phyloP scores from a whole-genome alignment of 2,113 vertebrate genomes.

The Nanger granti region DNA sequence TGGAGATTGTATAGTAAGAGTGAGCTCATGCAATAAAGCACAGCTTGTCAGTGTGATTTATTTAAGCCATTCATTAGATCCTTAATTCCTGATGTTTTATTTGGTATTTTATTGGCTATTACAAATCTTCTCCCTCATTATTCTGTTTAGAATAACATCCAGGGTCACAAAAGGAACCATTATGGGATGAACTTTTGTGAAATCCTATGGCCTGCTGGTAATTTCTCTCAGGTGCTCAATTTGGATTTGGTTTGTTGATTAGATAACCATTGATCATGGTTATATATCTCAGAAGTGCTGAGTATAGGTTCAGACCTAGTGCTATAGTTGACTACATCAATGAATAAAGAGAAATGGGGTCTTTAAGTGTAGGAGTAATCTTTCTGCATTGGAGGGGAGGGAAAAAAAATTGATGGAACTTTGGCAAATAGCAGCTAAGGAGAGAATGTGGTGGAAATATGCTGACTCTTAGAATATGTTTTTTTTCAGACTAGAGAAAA shows the following conservation, averaged over 20 bases:
- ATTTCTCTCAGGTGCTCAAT: background rate
- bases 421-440: background rate
- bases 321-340: background rate
- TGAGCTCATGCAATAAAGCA: background rate
- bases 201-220: background rate
- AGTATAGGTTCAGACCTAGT: background rate
- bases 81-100: constrained; percentile 9
- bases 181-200: background rate
- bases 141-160: constrained; percentile 4
- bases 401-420: background rate
- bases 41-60: background rate
- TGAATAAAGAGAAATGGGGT: background rate
- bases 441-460: background rate
- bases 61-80: background rate
- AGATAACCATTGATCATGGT: background rate
- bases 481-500: background rate
- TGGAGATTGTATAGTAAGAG: background rate
- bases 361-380: background rate
- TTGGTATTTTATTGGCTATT: background rate
- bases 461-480: background rate
- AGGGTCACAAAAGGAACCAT: background rate
- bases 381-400: background rate
- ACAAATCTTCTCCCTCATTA: constrained; percentile 6
- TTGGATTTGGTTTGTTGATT: constrained; percentile 31
- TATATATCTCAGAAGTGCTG: background rate